Evolutionary conservation across 1,140 invertebrate genomes (phyloP), one percentile per base, ranked within the genome.

Genomic region (Uloborus diversus): DNA sequence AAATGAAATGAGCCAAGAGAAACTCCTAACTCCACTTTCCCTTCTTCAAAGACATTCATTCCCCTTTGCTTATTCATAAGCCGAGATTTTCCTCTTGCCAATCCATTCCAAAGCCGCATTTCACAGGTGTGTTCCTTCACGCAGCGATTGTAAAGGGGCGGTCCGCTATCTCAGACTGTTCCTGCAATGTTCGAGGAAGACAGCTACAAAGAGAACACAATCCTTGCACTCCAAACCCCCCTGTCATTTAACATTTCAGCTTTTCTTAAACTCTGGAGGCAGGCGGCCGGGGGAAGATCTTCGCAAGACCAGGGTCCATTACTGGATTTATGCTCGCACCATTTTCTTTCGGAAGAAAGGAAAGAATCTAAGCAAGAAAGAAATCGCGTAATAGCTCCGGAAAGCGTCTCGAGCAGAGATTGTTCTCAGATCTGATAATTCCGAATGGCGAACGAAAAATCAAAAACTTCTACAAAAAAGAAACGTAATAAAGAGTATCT

Each of bases 351-450:
- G 20, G 11, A 20, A 27, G 4, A 37, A 56, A 71, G 30, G 28
- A 27, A 59, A 49, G 20, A 42, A 42, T n/a, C 35, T 20, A 30
- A 13, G 23, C n/a, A 37, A 56, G 56, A 25, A 32, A n/a, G 20
- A 69, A 49, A 25, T 11, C 0, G 30, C 30, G 30, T 59, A 59
- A 59, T 59, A 27, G 56, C 27, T 2, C 25, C 20, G 1, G 27
- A 59, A 20, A 62, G 32, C 11, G 14, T 30, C 14, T 27, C 4
- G 30, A 35, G 17, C 4, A 25, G 57, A 20, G 42, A 73, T 32
- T 62, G 57, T 20, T 61, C 56, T 23, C 37, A 73, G 57, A 78
- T 66, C 73, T 78, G 73, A 78, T 78, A 57, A 78, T 78, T 66
- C 59, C 30, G 25, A 37, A 11, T 56, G 35, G 37, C 27, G 23